Base-by-base conservation (phyloP, 2,797 vertebrate species). In the Oryzias sinensis region DNA sequence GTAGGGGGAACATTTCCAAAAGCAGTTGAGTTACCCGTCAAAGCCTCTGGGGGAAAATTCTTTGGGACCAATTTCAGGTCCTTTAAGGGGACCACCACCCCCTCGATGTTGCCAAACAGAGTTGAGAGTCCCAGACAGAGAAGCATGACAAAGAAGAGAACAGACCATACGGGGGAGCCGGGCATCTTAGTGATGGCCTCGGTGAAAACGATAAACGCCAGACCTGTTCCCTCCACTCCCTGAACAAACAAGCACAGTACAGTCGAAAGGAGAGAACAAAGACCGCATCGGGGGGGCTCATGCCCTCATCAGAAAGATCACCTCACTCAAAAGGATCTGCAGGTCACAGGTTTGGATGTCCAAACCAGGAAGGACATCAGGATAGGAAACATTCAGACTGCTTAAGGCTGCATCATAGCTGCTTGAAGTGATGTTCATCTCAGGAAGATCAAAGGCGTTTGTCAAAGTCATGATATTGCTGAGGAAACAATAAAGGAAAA, bases 111-210 rank as follows among this genome's bases (percentile, higher is more conserved):
- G 0, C 96, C 96, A 41, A 98, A 96, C 89, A 98, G 93, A 29
- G 94, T 95, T 3, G 96, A 99, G 48, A 99, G 85, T 29, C 97
- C 97, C 59, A 98, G 80, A 61, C 96, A 98, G 84, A 97, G 92
- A 40, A 98, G 93, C 97, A 99, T 98, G 79, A 93, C 14, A 75
- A 98, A 99, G 82, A 98, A 97, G 5, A 98, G 93, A 5, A 98
- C 88, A 0, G 97, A 92, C 97, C 97, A 98, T 14, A 87, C 37
- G 0, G 94, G 95, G 2, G 96, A 91, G 52, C 92, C 47, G 0
- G 97, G 97, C 97, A 99, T 97, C 90, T 93, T 96, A 68, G 93
- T 96, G 77, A 98, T 98, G 74, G 97, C 97, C 75, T 99, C 97
- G 0, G 97, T 98, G 85, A 99, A 99, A 63, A 96, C 93, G 43